Conservation (phyloP, 2,888 invertebrate species). For the Chymomyza caudatula region DNA sequence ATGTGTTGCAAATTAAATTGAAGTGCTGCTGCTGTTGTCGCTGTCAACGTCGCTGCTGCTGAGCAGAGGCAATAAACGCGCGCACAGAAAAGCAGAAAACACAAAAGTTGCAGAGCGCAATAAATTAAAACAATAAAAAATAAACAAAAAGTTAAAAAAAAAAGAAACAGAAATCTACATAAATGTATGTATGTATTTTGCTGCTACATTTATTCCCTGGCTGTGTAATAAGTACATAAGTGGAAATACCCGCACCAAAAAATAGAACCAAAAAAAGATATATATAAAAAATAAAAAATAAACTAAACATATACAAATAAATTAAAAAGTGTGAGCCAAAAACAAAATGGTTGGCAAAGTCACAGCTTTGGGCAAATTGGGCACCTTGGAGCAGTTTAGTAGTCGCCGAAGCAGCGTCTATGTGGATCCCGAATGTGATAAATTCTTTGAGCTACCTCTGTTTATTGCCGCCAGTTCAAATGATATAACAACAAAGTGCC, state of each 20-base stretch:
- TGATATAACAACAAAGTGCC: conserved; percentile 77
- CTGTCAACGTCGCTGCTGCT: conserved; percentile 26
- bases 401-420: conserved; percentile 78
- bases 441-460: conserved; percentile 77
- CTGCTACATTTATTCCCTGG: background rate
- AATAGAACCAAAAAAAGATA: conserved; percentile 22
- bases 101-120: conserved; percentile 68
- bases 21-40: conserved; percentile 56
- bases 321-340: conserved; percentile 24
- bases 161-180: conserved; percentile 56
- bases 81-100: conserved; percentile 48
- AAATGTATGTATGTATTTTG: conserved; percentile 49
- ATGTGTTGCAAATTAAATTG: conserved; percentile 68
- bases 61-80: background rate
- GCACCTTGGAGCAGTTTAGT: conserved; percentile 76
- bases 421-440: conserved; percentile 78
- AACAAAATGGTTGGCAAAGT: conserved; percentile 77
- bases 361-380: conserved; percentile 75
- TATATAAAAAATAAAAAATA: conserved; percentile 17
- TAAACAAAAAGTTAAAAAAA: conserved; percentile 13
- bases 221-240: background rate
- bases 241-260: conserved; percentile 24
- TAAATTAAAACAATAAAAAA: conserved; percentile 63
- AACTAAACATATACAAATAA: conserved; percentile 23
- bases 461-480: conserved; percentile 77